Evolutionary conservation across 2,113 vertebrate genomes (phyloP).

Genomic region (Rhinichthys klamathensis): DNA sequence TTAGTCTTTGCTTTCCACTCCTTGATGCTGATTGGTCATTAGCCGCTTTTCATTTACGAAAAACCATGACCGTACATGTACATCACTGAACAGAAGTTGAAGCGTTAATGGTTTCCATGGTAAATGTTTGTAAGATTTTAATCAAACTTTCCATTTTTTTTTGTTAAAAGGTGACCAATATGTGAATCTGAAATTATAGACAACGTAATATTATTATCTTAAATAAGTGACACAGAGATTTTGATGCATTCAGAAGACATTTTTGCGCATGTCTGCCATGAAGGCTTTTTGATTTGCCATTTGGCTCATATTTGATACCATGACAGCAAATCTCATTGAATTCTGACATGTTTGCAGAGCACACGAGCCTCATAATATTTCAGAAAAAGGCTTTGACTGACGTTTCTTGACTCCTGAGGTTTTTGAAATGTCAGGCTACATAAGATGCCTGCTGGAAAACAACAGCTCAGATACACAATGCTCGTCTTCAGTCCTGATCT

Average conservation of each 20-base stretch:
- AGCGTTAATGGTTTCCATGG: background rate
- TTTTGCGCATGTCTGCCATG: background rate
- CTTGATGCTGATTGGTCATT: background rate
- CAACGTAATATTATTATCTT: background rate
- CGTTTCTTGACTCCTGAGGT: slow-evolving; percentile 30
- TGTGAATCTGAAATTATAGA: background rate
- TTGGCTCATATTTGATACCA: slow-evolving; percentile 13
- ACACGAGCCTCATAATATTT: slow-evolving; percentile 24
- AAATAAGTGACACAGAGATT: background rate
- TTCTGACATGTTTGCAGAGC: slow-evolving; percentile 8
- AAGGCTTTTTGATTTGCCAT: slow-evolving; percentile 42
- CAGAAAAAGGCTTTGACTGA: slow-evolving; percentile 35
- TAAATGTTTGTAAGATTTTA: background rate
- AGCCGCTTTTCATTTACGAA: background rate
- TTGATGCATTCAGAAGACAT: background rate
- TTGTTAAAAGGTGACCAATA: background rate
- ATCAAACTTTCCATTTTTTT: background rate
- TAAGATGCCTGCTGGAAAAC: slow-evolving; percentile 8
- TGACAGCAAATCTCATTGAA: slow-evolving; percentile 19
- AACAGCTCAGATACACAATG: background rate
- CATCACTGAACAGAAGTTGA: background rate
- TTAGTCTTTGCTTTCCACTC: background rate
- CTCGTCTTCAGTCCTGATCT: background rate
- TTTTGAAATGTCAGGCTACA: slow-evolving; percentile 47
- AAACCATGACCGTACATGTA: background rate